phyloP scores from a whole-genome alignment of 1,140 invertebrate genomes.

The Andricus grossulariae region DNA sequence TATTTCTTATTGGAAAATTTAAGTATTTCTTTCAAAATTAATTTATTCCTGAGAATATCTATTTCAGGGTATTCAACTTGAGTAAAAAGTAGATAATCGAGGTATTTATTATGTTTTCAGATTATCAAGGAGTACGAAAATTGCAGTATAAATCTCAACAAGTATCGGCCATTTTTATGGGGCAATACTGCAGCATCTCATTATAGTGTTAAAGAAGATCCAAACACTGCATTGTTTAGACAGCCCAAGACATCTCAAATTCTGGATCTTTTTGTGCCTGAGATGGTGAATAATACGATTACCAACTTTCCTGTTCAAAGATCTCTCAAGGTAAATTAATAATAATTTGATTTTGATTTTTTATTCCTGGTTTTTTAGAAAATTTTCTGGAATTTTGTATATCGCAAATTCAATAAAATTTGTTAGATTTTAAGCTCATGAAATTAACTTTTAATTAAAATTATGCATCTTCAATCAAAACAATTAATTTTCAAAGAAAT shows the following conservation, averaged over 20 bases:
- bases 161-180: slow-evolving; percentile 88
- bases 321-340: slow-evolving; percentile 57
- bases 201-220: slow-evolving; percentile 81
- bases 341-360: slow-evolving; percentile 6
- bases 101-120: slow-evolving; percentile 47
- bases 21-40: too few species aligned
- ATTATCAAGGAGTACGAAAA: slow-evolving; percentile 81
- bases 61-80: too few species aligned
- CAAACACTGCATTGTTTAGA: slow-evolving; percentile 80
- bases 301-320: slow-evolving; percentile 80
- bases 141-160: slow-evolving; percentile 78
- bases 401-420: too few species aligned
- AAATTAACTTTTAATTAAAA: too few species aligned
- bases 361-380: background rate
- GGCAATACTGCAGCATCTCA: slow-evolving; percentile 85
- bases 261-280: slow-evolving; percentile 81
- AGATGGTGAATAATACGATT: slow-evolving; percentile 81
- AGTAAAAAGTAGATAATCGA: too few species aligned
- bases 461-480: too few species aligned
- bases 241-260: slow-evolving; percentile 84
- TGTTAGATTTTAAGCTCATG: too few species aligned
- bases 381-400: too few species aligned
- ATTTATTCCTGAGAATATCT: too few species aligned
- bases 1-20: too few species aligned
- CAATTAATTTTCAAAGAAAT: too few species aligned